Evolutionary conservation across 2,797 vertebrate species (phyloP), one percentile per base, ranked within the genome.

Genomic region (Eulemur albifrons): DNA sequence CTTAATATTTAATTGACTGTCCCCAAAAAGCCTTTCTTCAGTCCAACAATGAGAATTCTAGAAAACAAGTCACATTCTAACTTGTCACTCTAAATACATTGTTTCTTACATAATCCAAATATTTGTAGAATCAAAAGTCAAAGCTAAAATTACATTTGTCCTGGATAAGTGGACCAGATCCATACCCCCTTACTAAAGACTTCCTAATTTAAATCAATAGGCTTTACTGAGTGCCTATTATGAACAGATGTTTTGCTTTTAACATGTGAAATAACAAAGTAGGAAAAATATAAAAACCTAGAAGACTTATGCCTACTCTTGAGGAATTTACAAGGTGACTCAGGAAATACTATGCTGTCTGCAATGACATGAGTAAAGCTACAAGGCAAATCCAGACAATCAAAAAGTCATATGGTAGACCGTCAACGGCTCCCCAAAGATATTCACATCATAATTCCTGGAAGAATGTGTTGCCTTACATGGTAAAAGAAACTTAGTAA

Each of bases 261-360:
- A 81, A 73, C 35, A 76, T 35, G 48, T 67, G 38, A 92, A 25
- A 90, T 70, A 94, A 87, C 50, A 18, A 82, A 92, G 15, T 70
- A 93, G 20, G 32, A 92, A 81, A 80, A 82, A 27, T 35, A 30
- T 32, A 21, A 86, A 88, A 88, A 73, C 87, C 90, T n/a, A 25
- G 70, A 87, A 90, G 13, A 72, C 7, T 72, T 93, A 75, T 93
- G 25, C 38, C 27, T 94, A 23, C 45, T 79, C 45, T 84, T 70
- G 50, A 95, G 43, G 54, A 94, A 97, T 70, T 92, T 95, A 90
- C 35, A 92, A 43, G 25, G 38, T 52, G 25, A 77, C 73, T 95
- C 59, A 45, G 84, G 59, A 94, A 93, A 77, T 84, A 84, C 15
- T 63, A 25, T 75, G n/a, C 17, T 61, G 4, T 27, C 30, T 27